phyloP scores from a whole-genome alignment of 2,113 vertebrate genomes.

The Coryphaenoides rupestris region DNA sequence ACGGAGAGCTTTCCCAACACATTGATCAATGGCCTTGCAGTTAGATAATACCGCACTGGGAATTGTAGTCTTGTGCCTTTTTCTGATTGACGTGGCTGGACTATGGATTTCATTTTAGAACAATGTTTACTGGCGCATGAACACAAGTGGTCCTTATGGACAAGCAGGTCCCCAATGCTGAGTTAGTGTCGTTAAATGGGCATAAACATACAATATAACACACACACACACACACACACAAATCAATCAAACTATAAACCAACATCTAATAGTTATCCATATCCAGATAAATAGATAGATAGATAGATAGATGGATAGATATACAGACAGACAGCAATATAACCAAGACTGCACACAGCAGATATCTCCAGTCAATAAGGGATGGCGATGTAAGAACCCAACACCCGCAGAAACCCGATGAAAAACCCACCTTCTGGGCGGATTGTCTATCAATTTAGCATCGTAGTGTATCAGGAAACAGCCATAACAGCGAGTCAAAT shows the following conservation, averaged over 20 bases:
- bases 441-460: slow-evolving; percentile 19
- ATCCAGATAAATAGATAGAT: too few species aligned
- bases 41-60: slow-evolving; percentile 43
- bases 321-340: too few species aligned
- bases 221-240: too few species aligned
- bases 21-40: slow-evolving; percentile 58
- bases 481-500: slow-evolving; percentile 32
- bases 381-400: not conserved
- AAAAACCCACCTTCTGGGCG: slow-evolving; percentile 17
- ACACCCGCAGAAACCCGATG: slow-evolving; percentile 24
- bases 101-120: slow-evolving; percentile 22
- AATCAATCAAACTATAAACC: too few species aligned
- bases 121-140: not conserved
- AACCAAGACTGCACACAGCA: too few species aligned
- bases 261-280: too few species aligned
- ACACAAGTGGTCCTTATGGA: not conserved
- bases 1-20: slow-evolving; percentile 46
- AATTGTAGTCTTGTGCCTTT: slow-evolving; percentile 35
- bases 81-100: slow-evolving; percentile 5
- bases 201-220: too few species aligned
- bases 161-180: not conserved
- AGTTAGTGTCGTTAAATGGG: too few species aligned
- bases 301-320: too few species aligned
- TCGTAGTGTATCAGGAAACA: slow-evolving; percentile 43
- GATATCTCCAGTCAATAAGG: too few species aligned